Conservation (phyloP, 2,888 invertebrate species). For the Sesamia inferens region DNA sequence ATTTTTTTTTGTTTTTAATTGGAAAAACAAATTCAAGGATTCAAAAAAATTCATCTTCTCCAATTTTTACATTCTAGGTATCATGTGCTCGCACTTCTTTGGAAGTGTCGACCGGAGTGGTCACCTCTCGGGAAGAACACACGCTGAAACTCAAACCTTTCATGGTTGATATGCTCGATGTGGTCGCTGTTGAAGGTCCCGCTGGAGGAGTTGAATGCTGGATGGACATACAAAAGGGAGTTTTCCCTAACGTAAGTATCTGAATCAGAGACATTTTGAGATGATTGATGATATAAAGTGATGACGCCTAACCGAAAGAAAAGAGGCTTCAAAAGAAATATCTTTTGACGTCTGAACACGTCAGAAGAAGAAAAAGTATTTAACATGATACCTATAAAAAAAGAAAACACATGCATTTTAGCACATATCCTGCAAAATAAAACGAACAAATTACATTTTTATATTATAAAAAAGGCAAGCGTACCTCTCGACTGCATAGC, state of each 20-base stretch:
- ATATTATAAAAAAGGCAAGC: background rate
- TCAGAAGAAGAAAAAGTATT: too few species aligned
- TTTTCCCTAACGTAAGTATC: constrained; percentile 91
- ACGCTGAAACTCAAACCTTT: constrained; percentile 90
- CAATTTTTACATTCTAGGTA: constrained; percentile 72
- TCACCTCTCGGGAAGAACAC: constrained; percentile 75
- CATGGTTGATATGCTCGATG: constrained; percentile 92
- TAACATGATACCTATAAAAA: too few species aligned
- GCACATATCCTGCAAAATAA: background rate
- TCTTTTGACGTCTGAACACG: too few species aligned
- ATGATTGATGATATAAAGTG: background rate
- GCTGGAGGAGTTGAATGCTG: constrained; percentile 93
- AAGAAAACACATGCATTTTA: too few species aligned
- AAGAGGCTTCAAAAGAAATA: too few species aligned
- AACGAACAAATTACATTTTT: background rate
- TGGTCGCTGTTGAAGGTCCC: constrained; percentile 91
- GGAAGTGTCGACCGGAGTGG: constrained; percentile 79
- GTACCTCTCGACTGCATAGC: background rate
- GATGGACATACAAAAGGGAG: constrained; percentile 94
- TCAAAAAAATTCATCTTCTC: background rate
- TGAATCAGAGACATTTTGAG: background rate
- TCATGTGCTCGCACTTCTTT: constrained; percentile 84
- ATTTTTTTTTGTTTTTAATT: too few species aligned
- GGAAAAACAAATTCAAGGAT: background rate
- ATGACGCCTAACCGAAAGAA: too few species aligned